phyloP scores from a whole-genome alignment of 2,797 vertebrate species.

The Eulemur rubriventer region DNA sequence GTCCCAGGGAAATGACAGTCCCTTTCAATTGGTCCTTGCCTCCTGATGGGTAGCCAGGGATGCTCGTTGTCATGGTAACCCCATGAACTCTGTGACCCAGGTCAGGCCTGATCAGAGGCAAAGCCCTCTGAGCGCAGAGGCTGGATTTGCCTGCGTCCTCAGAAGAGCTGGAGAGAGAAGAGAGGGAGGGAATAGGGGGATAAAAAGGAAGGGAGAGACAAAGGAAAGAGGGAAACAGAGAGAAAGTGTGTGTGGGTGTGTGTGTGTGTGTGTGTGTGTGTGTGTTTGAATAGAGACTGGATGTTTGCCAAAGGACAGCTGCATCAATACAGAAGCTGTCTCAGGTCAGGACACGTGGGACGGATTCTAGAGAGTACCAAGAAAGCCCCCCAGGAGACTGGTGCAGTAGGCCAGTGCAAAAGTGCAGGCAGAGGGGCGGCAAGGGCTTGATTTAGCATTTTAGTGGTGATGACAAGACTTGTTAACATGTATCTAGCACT shows the following conservation, averaged over 20 bases:
- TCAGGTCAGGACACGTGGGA: background rate
- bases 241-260: background rate
- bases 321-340: background rate
- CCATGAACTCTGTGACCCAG: constrained; percentile 68
- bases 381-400: background rate
- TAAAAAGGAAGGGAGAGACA: background rate
- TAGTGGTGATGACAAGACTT: background rate
- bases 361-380: background rate
- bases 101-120: constrained; percentile 57
- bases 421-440: background rate
- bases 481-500: background rate
- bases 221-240: background rate
- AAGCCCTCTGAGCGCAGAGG: constrained; percentile 38
- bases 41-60: constrained; percentile 71
- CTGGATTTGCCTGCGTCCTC: background rate
- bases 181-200: background rate
- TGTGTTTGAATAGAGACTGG: background rate
- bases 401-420: background rate
- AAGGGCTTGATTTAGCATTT: background rate
- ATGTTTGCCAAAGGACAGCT: background rate
- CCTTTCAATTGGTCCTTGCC: constrained; percentile 65
- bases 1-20: constrained; percentile 65
- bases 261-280: no score
- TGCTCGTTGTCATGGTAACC: constrained; percentile 79
- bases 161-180: constrained; percentile 15